A percentile compares a stretch with the other conserved stretches of the same genome.
Evolutionary conservation across 2,113 vertebrate species (phyloP).

Genomic region (Puntigrus tetrazona): DNA sequence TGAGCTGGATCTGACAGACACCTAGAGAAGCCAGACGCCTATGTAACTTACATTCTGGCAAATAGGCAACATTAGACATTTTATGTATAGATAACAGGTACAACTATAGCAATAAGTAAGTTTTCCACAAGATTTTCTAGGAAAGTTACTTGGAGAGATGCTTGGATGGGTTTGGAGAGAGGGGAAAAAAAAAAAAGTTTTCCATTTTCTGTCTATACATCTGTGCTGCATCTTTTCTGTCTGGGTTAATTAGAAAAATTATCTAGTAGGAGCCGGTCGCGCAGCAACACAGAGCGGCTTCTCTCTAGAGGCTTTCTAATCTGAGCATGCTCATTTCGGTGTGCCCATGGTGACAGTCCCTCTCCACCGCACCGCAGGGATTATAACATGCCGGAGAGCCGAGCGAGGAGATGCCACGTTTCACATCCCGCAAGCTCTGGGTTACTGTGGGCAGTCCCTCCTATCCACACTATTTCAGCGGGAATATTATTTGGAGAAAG

Average conservation of each 20-base stretch:
- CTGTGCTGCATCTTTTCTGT: slow-evolving; percentile 72
- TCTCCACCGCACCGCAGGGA: slow-evolving; percentile 38
- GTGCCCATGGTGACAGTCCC: slow-evolving; percentile 36
- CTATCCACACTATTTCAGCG: slow-evolving; percentile 6
- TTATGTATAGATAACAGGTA: background rate
- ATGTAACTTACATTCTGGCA: background rate
- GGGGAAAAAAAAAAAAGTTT: slow-evolving; percentile 50
- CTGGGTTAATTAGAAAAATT: slow-evolving; percentile 95
- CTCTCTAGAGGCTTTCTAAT: slow-evolving; percentile 81
- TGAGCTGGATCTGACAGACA: background rate
- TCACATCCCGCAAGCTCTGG: background rate
- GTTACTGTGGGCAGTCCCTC: background rate
- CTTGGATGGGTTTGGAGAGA: background rate
- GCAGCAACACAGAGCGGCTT: slow-evolving; percentile 73
- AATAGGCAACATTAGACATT: background rate
- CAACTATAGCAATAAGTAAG: background rate
- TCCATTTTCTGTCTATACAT: slow-evolving; percentile 60
- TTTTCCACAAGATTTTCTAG: too few species aligned
- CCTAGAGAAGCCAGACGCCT: background rate
- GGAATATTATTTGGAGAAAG: slow-evolving; percentile 28
- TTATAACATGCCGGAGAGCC: slow-evolving; percentile 50
- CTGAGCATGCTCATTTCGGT: slow-evolving; percentile 67
- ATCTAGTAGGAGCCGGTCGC: slow-evolving; percentile 82
- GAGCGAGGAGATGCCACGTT: slow-evolving; percentile 25
- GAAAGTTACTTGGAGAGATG: background rate